phyloP scores from a whole-genome alignment of 2,113 vertebrate genomes.

The Erpornis zantholeuca region DNA sequence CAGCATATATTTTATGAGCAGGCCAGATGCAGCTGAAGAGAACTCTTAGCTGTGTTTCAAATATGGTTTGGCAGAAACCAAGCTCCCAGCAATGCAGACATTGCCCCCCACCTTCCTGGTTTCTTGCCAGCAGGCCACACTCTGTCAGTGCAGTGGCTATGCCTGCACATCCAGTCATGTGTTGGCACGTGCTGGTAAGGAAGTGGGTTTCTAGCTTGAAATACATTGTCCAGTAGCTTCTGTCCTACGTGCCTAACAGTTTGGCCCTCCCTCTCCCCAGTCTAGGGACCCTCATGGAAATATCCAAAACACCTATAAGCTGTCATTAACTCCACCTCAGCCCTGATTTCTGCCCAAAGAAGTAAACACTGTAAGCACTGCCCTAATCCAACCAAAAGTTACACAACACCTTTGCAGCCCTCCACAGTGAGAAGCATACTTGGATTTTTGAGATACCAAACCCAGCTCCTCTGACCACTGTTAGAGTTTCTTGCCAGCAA shows the following conservation, averaged over 20 bases:
- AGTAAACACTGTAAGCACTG: not conserved
- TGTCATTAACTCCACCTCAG: not conserved
- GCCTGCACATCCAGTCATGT: not conserved
- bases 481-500: not conserved
- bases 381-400: not conserved
- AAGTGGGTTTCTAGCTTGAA: not conserved
- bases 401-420: not conserved
- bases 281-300: not conserved
- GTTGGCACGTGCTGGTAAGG: not conserved
- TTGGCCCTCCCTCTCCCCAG: accelerated
- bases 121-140: not conserved
- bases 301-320: not conserved
- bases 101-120: not conserved
- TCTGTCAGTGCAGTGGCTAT: not conserved
- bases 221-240: not conserved
- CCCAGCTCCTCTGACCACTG: not conserved
- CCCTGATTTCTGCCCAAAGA: accelerated
- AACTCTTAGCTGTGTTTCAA: not conserved
- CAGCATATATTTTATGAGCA: not conserved
- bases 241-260: not conserved
- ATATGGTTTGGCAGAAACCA: not conserved
- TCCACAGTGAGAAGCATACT: not conserved
- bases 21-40: not conserved
- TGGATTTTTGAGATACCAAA: not conserved
- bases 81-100: not conserved